phyloP scores from a whole-genome alignment of 1,140 invertebrate species.

The Caerostris darwini region DNA sequence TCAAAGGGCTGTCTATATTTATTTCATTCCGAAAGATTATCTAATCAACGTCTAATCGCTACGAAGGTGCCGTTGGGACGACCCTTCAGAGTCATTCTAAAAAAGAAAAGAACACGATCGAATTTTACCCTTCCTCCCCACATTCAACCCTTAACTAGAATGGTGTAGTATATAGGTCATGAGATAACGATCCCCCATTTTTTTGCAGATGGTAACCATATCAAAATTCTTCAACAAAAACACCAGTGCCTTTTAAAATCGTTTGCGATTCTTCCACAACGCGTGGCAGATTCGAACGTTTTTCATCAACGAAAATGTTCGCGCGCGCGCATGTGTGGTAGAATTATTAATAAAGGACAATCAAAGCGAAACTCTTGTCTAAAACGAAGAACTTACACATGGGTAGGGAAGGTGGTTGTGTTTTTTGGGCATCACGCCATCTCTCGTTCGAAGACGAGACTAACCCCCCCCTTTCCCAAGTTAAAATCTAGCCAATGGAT shows the following conservation, averaged over 20 bases:
- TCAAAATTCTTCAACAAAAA: not conserved
- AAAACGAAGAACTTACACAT: not conserved
- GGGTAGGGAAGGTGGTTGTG: not conserved
- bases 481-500: conserved; percentile 54
- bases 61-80: not conserved
- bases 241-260: not conserved
- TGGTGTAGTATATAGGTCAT: not conserved
- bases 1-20: not conserved
- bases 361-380: conserved; percentile 7
- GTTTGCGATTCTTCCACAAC: not conserved
- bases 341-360: conserved; percentile 32
- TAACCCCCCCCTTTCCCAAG: not conserved
- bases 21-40: not conserved
- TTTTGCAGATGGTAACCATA: not conserved
- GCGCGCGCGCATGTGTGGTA: not conserved
- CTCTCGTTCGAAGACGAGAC: conserved; percentile 6
- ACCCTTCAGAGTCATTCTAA: not conserved
- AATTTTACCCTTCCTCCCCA: not conserved
- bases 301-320: not conserved
- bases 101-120: not conserved
- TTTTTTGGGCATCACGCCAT: conserved; percentile 57
- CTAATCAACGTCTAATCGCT: not conserved
- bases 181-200: not conserved
- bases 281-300: not conserved
- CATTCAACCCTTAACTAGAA: not conserved